Percentiles rank a stretch among this genome's conserved stretches.
Conservation (phyloP, 2,888 invertebrate species). For the Venusia cambrica region DNA sequence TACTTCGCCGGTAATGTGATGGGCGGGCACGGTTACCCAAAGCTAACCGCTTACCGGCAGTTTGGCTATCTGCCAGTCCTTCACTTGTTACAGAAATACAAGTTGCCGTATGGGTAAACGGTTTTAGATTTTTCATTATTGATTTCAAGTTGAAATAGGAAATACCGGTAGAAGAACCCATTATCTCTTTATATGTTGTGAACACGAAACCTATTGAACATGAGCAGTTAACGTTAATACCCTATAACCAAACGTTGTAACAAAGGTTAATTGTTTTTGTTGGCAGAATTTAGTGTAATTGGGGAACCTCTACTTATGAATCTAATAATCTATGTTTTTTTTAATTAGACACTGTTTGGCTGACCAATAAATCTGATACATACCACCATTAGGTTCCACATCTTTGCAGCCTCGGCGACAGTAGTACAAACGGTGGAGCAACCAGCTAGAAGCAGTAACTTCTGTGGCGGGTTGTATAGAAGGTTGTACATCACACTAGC, state of each 20-base stretch:
- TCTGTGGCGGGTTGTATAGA: constrained; percentile 96
- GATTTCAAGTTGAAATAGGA: constrained; percentile 5
- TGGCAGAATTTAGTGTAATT: too few relatives aligned
- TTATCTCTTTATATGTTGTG: constrained; percentile 2
- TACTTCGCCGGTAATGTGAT: constrained; percentile 14
- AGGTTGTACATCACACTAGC: constrained; percentile 99
- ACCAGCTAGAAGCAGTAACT: constrained; percentile 95
- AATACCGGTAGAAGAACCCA: too few relatives aligned
- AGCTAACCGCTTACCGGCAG: constrained; percentile 21
- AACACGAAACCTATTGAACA: constrained; percentile 1
- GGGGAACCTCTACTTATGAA: too few relatives aligned
- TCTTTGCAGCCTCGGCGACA: constrained; percentile 99
- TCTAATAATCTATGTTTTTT: too few relatives aligned
- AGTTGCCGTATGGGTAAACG: constrained; percentile 9
- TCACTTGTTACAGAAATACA: constrained; percentile 20
- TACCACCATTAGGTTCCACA: constrained; percentile 99
- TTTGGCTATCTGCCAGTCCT: constrained; percentile 20
- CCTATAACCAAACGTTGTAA: too few relatives aligned
- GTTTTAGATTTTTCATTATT: constrained; percentile 15
- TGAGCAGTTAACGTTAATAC: too few relatives aligned
- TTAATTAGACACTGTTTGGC: background rate
- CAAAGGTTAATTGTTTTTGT: background rate
- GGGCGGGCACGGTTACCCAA: constrained; percentile 16
- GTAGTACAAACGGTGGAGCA: constrained; percentile 99
- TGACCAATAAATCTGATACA: constrained; percentile 61